These are phyloP conservation scores for Benitochromis conjunctus DNA, from an alignment of 2,113 vertebrate genomes.

Conservation along the genomic window DNA sequence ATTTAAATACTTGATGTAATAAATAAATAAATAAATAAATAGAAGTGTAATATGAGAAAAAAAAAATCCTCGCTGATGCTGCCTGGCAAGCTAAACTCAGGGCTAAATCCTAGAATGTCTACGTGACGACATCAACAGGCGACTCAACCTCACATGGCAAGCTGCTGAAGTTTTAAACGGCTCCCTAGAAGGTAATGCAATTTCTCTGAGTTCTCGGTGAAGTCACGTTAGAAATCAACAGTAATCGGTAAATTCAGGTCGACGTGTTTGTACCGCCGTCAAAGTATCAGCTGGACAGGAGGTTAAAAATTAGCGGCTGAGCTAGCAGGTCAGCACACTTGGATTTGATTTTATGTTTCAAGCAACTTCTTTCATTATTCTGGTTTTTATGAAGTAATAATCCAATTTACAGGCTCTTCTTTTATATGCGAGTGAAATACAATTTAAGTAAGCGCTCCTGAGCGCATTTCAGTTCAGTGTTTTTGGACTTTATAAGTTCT, in stretches of 20 bases:
- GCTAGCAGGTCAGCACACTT: constrained; percentile 6
- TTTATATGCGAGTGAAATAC: background rate
- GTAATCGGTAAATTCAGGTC: rapidly evolving
- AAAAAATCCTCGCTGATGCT: background rate
- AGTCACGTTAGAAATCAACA: background rate
- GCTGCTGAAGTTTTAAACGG: background rate
- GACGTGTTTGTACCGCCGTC: background rate
- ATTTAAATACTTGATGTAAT: background rate
- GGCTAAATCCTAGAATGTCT: rapidly evolving
- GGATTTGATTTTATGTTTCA: background rate
- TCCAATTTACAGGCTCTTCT: background rate
- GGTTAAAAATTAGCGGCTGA: background rate
- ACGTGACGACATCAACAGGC: constrained; percentile 25
- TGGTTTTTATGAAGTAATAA: background rate
- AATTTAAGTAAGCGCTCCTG: background rate
- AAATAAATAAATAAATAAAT: background rate
- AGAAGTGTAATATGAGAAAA: background rate
- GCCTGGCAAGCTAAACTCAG: background rate
- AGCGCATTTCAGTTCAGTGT: background rate
- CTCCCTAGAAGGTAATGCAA: background rate
- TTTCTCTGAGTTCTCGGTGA: background rate
- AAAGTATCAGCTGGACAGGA: background rate
- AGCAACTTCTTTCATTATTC: background rate
- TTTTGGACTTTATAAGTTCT: no score
- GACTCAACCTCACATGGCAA: constrained; percentile 31